These are phyloP conservation scores for Beris chalybata DNA, from an alignment of 2,888 invertebrate genomes.

Conservation along the genomic window DNA sequence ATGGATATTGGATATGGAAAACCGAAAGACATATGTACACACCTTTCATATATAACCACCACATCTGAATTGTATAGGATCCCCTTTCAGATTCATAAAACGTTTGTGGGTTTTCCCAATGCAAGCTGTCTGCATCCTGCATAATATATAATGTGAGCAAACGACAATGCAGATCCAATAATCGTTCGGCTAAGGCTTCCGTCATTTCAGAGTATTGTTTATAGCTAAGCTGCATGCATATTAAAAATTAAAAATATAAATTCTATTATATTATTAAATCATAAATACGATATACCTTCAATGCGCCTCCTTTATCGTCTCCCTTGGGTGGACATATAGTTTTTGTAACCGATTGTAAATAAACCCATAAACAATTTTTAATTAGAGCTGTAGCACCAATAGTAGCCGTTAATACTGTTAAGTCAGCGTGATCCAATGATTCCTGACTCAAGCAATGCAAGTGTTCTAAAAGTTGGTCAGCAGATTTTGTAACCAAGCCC, in stretches of 20 bases:
- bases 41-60: constrained; percentile 88
- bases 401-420: constrained; percentile 78
- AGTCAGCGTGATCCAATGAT: constrained; percentile 80
- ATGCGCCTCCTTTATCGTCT: constrained; percentile 54
- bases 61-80: constrained; percentile 82
- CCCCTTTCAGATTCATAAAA: constrained; percentile 76
- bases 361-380: constrained; percentile 78
- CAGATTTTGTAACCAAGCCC: constrained; percentile 69
- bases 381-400: constrained; percentile 78
- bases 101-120: constrained; percentile 68
- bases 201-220: constrained; percentile 81
- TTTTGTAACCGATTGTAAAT: constrained; percentile 61
- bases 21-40: constrained; percentile 35
- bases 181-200: constrained; percentile 79
- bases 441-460: constrained; percentile 79
- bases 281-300: constrained; percentile 45
- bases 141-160: constrained; percentile 76
- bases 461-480: constrained; percentile 73
- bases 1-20: neutral
- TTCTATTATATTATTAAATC: too few relatives aligned
- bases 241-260: neutral
- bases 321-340: constrained; percentile 54
- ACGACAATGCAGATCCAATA: constrained; percentile 78
- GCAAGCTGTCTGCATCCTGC: constrained; percentile 78
- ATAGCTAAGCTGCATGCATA: constrained; percentile 60